Percentiles rank a stretch among this genome's conserved stretches.
phyloP scores from a whole-genome alignment of 64 coral and sea anemone species.

The Montipora cactus region DNA sequence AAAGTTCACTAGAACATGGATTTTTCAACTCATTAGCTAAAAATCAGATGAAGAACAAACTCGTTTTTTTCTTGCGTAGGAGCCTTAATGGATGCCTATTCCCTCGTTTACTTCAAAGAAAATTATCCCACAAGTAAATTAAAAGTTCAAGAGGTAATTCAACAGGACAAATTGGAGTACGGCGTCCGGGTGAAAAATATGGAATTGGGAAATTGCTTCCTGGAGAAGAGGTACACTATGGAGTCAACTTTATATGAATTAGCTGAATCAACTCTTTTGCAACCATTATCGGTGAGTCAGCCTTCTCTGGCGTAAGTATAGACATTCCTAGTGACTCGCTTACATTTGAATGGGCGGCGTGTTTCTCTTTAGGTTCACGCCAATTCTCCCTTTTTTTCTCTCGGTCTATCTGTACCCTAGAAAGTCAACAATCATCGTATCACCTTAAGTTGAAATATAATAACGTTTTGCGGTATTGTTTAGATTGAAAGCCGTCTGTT shows the following conservation, averaged over 20 bases:
- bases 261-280: not conserved
- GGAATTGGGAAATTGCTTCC: slow-evolving; percentile 28
- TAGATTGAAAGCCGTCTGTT: too few relatives aligned
- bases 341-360: not conserved
- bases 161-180: slow-evolving; percentile 66
- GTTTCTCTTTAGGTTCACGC: too few relatives aligned
- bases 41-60: too few relatives aligned
- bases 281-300: slow-evolving; percentile 59
- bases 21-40: too few relatives aligned
- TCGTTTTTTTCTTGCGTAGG: slow-evolving; percentile 16
- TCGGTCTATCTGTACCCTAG: too few relatives aligned
- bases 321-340: not conserved
- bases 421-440: too few relatives aligned
- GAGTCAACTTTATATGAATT: slow-evolving; percentile 50
- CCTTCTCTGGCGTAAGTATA: not conserved
- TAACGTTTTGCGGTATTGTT: too few relatives aligned
- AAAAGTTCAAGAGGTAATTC: slow-evolving; percentile 65
- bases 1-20: too few relatives aligned
- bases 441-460: too few relatives aligned
- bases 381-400: too few relatives aligned
- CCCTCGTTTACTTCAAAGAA: slow-evolving; percentile 29
- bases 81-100: slow-evolving; percentile 64
- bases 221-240: slow-evolving; percentile 35
- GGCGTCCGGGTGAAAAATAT: slow-evolving; percentile 50
- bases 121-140: slow-evolving; percentile 49